These are phyloP conservation scores for Fabriciana adippe DNA, from an alignment of 2,888 invertebrate species.

Conservation along the genomic window DNA sequence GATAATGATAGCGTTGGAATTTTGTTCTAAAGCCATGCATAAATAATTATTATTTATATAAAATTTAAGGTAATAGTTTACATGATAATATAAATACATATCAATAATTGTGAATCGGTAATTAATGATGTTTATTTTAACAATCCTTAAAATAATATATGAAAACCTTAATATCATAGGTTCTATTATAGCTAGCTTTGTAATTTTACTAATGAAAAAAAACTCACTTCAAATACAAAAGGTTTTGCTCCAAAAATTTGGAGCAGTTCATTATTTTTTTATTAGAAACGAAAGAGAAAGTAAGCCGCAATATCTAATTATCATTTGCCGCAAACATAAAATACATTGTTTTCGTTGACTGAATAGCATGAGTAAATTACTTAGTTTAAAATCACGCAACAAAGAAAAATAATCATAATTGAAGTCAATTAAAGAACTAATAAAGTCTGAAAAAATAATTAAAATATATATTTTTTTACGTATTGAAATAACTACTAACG, in stretches of 20 bases:
- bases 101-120: too few species aligned
- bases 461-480: background rate
- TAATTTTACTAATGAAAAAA: constrained; percentile 1
- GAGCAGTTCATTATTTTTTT: background rate
- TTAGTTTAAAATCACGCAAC: constrained; percentile 20
- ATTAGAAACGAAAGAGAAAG: constrained; percentile 7
- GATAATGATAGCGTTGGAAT: too few species aligned
- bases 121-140: too few species aligned
- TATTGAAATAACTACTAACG: too few species aligned
- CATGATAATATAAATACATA: too few species aligned
- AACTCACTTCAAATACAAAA: too few species aligned
- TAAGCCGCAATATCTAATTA: constrained; percentile 1
- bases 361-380: constrained; percentile 3
- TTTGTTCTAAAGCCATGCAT: too few species aligned
- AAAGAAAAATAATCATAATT: constrained; percentile 15
- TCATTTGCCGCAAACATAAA: constrained; percentile 16
- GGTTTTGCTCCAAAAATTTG: background rate
- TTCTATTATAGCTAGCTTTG: background rate
- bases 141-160: too few species aligned
- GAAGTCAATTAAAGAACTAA: background rate
- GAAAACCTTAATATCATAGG: too few species aligned
- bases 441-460: background rate
- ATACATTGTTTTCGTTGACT: constrained; percentile 20
- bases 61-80: too few species aligned
- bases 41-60: too few species aligned